These are phyloP conservation scores for Xenops minutus DNA, from an alignment of 2,797 vertebrate species.

Conservation along the genomic window DNA sequence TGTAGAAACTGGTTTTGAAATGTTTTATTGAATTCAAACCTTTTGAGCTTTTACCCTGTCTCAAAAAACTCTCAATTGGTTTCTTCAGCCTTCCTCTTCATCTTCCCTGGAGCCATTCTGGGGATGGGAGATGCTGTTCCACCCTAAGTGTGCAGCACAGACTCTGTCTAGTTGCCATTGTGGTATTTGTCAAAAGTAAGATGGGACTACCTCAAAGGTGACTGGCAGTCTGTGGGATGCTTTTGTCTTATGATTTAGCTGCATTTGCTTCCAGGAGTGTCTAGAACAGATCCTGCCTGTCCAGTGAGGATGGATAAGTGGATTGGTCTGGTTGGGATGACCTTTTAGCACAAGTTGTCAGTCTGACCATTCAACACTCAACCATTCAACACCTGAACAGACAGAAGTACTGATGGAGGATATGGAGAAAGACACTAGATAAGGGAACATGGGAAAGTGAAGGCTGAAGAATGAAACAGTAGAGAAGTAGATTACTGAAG, in stretches of 20 bases:
- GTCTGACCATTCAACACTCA: not conserved
- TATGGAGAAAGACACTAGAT: not conserved
- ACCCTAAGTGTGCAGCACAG: not conserved
- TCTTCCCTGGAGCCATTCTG: not conserved
- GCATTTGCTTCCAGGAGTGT: not conserved
- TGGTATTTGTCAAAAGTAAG: not conserved
- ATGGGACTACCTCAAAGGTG: not conserved
- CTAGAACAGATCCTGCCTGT: not conserved
- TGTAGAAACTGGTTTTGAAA: not conserved
- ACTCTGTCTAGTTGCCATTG: not conserved
- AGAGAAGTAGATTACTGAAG: not conserved
- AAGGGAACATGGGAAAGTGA: not conserved
- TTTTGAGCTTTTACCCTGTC: not conserved
- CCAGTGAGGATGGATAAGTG: not conserved
- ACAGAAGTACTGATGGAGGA: not conserved
- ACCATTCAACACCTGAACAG: not conserved
- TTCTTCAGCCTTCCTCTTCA: not conserved
- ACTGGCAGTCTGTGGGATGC: not conserved
- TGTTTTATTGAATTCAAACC: not conserved
- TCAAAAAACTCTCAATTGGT: not conserved
- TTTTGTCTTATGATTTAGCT: not conserved
- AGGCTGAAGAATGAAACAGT: not conserved
- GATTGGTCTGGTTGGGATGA: not conserved
- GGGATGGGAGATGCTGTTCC: not conserved
- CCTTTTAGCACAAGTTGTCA: not conserved